Percentiles rank a stretch among this genome's conserved stretches.
Conservation (phyloP, 2,797 vertebrate genomes). For the Heteromormyrus szaboi region DNA sequence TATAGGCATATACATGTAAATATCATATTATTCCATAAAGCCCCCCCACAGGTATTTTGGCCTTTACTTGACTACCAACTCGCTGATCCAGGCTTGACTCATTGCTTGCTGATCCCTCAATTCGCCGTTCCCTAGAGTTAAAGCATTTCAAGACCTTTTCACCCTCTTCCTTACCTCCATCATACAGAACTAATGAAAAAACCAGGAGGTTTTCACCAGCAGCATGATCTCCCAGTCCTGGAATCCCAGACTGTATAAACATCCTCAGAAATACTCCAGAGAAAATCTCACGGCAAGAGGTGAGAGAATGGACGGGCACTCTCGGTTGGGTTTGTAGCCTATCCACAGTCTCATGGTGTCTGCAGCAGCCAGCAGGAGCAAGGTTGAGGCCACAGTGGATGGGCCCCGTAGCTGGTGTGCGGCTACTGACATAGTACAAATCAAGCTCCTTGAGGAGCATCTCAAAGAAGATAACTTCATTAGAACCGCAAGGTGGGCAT, state of each 20-base stretch:
- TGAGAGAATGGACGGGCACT: slow-evolving; percentile 21
- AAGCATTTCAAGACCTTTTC: background rate
- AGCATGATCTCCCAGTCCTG: slow-evolving; percentile 21
- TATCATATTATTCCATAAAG: background rate
- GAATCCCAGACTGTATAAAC: slow-evolving; percentile 22
- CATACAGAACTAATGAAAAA: slow-evolving; percentile 23
- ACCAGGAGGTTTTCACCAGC: slow-evolving; percentile 25
- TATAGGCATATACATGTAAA: background rate
- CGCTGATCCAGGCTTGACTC: background rate
- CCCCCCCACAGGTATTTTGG: background rate
- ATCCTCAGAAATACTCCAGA: slow-evolving; percentile 24
- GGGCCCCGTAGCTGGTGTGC: background rate
- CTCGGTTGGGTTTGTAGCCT: background rate
- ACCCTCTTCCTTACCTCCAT: background rate
- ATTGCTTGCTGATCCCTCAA: background rate
- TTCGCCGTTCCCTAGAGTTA: background rate
- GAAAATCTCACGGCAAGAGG: slow-evolving; percentile 29
- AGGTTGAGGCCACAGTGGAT: background rate
- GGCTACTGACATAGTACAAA: background rate
- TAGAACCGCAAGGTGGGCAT: background rate
- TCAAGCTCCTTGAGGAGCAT: background rate
- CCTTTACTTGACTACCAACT: background rate
- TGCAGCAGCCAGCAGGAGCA: background rate
- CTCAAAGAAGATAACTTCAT: background rate
- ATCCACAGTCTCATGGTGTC: slow-evolving; percentile 2